A percentile compares a stretch with the other conserved stretches of the same genome.
phyloP scores from a whole-genome alignment of 64 coral and sea anemone species.

The Astreopora myriophthalma region DNA sequence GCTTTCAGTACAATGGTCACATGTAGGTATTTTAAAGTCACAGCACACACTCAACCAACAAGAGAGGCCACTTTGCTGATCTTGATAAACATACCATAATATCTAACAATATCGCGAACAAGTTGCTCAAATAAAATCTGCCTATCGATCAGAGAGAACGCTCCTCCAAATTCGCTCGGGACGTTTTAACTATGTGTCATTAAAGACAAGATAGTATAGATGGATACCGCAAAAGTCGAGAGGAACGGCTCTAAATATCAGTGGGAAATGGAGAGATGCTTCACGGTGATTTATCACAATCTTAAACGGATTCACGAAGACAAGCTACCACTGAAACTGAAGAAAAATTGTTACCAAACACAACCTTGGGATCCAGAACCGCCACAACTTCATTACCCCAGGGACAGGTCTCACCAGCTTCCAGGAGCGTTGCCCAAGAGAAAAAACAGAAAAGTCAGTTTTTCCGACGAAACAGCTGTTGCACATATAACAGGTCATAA shows the following conservation, averaged over 20 bases:
- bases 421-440: too few relatives aligned
- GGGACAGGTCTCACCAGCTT: too few relatives aligned
- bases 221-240: not conserved
- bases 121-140: not conserved
- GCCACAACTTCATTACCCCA: too few relatives aligned
- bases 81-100: not conserved
- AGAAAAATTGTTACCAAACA: too few relatives aligned
- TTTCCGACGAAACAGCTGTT: too few relatives aligned
- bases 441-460: too few relatives aligned
- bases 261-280: not conserved
- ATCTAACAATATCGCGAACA: not conserved
- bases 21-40: too few relatives aligned
- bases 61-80: not conserved
- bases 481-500: too few relatives aligned
- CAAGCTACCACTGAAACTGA: not conserved
- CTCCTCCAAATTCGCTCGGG: not conserved
- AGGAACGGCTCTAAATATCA: not conserved
- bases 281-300: not conserved
- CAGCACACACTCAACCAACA: too few relatives aligned
- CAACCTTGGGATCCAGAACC: too few relatives aligned
- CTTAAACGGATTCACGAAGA: not conserved
- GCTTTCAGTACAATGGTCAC: too few relatives aligned
- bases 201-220: too few relatives aligned
- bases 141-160: not conserved
- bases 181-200: not conserved